Conservation (phyloP, 1,140 invertebrate species). For the Himalopsyche phryganea region DNA sequence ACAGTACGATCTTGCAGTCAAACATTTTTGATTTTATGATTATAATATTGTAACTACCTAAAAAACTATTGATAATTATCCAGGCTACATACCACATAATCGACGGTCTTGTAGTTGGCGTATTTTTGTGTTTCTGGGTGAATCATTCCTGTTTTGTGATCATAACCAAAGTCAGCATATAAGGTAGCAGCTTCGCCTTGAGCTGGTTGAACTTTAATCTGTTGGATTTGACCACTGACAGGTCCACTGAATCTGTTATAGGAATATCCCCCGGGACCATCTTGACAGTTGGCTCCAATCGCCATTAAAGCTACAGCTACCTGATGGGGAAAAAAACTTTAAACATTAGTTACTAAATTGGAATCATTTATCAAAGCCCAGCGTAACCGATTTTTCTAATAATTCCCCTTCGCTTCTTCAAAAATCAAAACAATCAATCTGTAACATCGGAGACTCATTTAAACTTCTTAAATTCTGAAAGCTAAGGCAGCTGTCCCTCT, state of each 20-base stretch:
- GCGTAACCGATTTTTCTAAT: too few species aligned
- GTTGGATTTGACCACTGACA: conserved; percentile 56
- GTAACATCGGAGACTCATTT: too few species aligned
- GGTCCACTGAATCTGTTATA: conserved; percentile 64
- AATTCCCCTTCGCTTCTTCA: too few species aligned
- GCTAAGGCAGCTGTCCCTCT: too few species aligned
- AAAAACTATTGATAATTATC: too few species aligned
- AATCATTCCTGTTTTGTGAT: conserved; percentile 48
- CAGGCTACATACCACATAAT: conserved; percentile 55
- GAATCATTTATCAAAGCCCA: too few species aligned
- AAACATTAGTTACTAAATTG: too few species aligned
- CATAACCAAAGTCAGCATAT: conserved; percentile 52
- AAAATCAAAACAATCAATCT: too few species aligned
- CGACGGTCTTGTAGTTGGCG: conserved; percentile 51
- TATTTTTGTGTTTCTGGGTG: conserved; percentile 51
- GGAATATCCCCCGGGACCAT: conserved; percentile 56
- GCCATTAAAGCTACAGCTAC: conserved; percentile 6
- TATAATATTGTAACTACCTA: too few species aligned
- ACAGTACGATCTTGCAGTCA: too few species aligned
- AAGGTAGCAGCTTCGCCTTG: conserved; percentile 50
- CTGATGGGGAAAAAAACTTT: neutral
- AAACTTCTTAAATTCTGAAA: too few species aligned
- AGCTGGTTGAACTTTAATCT: conserved; percentile 50
- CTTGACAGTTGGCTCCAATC: conserved; percentile 7
- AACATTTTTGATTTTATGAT: too few species aligned